A percentile compares a stretch with the other conserved stretches of the same genome.
Conservation (phyloP, 2,888 invertebrate genomes). For the Diloba caeruleocephala region DNA sequence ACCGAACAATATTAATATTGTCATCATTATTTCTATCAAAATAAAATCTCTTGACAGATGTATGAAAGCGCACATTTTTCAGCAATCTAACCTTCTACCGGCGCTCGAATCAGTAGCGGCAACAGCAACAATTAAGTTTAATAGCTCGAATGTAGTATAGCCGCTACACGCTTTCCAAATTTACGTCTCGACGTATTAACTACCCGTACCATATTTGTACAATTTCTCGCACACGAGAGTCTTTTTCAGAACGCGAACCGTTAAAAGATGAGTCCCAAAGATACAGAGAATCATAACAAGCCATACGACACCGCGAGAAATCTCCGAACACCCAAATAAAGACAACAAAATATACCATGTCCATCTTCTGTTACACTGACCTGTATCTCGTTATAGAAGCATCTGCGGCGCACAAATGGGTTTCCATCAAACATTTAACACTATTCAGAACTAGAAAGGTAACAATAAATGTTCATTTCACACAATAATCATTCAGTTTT, state of each 20-base stretch:
- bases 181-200: conserved; percentile 1
- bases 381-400: conserved; percentile 68
- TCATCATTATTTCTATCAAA: neutral
- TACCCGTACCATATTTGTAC: conserved; percentile 7
- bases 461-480: conserved; percentile 78
- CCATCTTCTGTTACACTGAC: conserved; percentile 69
- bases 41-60: neutral
- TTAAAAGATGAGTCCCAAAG: conserved; percentile 24
- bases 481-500: conserved; percentile 79
- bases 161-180: conserved; percentile 43
- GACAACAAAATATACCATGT: conserved; percentile 75
- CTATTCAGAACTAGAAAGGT: conserved; percentile 70
- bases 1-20: no score
- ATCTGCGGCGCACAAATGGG: conserved; percentile 59
- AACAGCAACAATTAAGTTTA: conserved; percentile 45
- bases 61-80: conserved; percentile 34
- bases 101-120: conserved; percentile 38
- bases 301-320: conserved; percentile 74
- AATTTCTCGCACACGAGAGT: conserved; percentile 9
- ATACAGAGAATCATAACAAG: conserved; percentile 57
- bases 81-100: conserved; percentile 41
- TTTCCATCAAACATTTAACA: conserved; percentile 73
- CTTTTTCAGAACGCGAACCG: conserved; percentile 1
- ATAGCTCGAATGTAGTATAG: neutral
- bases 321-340: conserved; percentile 82